Conservation (phyloP, 2,888 invertebrate species). For the Synergus umbraculus region DNA sequence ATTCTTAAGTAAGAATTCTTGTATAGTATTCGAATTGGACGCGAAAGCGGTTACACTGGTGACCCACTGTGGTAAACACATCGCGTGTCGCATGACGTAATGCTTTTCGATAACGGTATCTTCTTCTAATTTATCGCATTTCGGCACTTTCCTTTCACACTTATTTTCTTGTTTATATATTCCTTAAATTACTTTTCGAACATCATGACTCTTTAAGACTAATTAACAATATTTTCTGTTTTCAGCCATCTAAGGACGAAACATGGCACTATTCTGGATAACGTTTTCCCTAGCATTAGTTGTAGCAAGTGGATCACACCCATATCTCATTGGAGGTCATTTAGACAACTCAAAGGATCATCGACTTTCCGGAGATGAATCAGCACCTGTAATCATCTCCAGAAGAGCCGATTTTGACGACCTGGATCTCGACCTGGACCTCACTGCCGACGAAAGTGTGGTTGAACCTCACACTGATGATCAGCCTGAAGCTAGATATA, state of each 20-base stretch:
- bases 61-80: conserved; percentile 58
- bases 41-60: conserved; percentile 63
- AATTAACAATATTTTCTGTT: conserved; percentile 19
- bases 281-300: conserved; percentile 43
- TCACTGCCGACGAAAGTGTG: conserved; percentile 67
- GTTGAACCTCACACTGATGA: conserved; percentile 56
- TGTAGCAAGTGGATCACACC: conserved; percentile 12
- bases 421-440: conserved; percentile 66
- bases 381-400: conserved; percentile 50
- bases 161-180: background rate
- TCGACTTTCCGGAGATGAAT: conserved; percentile 45
- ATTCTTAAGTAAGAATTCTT: conserved; percentile 27
- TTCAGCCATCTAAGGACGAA: conserved; percentile 43
- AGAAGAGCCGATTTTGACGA: conserved; percentile 62
- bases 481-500: conserved; percentile 63
- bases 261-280: conserved; percentile 46
- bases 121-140: conserved; percentile 57
- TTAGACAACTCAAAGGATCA: conserved; percentile 42
- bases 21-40: conserved; percentile 47
- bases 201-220: background rate
- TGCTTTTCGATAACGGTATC: conserved; percentile 63
- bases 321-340: conserved; percentile 30
- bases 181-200: background rate
- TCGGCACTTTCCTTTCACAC: conserved; percentile 48
- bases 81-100: conserved; percentile 61